These are phyloP conservation scores for Melipona bicolor DNA, from an alignment of 2,888 invertebrate genomes.

Conservation along the genomic window DNA sequence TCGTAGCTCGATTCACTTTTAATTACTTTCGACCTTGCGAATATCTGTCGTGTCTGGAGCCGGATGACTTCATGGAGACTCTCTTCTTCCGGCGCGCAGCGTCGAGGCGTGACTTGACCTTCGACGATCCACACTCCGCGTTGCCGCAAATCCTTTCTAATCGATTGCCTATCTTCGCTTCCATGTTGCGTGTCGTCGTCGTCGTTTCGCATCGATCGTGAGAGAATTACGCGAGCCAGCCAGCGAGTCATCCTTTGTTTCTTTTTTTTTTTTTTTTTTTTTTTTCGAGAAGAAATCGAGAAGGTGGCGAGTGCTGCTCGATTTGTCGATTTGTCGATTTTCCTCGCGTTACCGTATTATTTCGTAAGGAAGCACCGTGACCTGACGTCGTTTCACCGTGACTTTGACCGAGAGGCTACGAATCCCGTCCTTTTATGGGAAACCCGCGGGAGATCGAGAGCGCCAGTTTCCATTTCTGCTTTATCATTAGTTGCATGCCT, in stretches of 20 bases:
- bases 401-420: constrained; percentile 69
- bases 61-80: constrained; percentile 48
- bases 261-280: neutral
- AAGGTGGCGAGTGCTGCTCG: neutral
- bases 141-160: constrained; percentile 61
- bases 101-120: constrained; percentile 45
- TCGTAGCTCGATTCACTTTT: constrained; percentile 53
- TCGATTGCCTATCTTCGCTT: constrained; percentile 20
- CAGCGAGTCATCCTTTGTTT: neutral
- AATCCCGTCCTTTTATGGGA: constrained; percentile 63
- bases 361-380: constrained; percentile 67
- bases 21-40: constrained; percentile 62
- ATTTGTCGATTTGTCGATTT: constrained; percentile 32
- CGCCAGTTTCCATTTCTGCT: constrained; percentile 53
- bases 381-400: constrained; percentile 52
- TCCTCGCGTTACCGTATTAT: constrained; percentile 65
- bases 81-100: constrained; percentile 55
- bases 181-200: constrained; percentile 10
- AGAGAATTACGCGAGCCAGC: neutral
- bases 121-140: constrained; percentile 14
- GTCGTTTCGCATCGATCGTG: constrained; percentile 4
- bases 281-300: neutral
- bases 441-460: constrained; percentile 51
- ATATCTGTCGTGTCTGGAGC: constrained; percentile 40
- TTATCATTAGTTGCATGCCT: constrained; percentile 29